Conservation (phyloP, 1,140 invertebrate species). For the Drosophila paulistorum region DNA sequence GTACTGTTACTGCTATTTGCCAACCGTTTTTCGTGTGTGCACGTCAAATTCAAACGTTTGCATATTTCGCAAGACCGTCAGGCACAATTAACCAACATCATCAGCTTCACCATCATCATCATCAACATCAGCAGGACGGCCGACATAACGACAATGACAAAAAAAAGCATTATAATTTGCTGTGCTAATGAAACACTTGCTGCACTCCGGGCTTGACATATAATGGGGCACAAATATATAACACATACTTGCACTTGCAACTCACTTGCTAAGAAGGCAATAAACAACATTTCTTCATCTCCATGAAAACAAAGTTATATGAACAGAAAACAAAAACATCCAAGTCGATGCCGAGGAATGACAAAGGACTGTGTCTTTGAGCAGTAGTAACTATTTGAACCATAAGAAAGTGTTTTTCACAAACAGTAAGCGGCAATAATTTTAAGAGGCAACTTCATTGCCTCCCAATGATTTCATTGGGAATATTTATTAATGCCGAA, state of each 20-base stretch:
- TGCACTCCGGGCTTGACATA: constrained; percentile 31
- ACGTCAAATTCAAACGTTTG: constrained; percentile 80
- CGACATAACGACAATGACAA: constrained; percentile 44
- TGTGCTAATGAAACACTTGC: constrained; percentile 63
- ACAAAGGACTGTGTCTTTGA: not conserved
- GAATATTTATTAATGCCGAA: no score
- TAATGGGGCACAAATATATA: constrained; percentile 48
- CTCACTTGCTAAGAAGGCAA: constrained; percentile 50
- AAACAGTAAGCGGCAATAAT: no score
- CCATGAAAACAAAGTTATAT: not conserved
- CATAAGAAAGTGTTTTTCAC: no score
- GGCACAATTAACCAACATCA: constrained; percentile 78
- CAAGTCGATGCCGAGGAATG: not conserved
- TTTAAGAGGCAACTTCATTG: no score
- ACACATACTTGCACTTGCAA: constrained; percentile 46
- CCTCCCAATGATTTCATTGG: no score
- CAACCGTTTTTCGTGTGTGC: constrained; percentile 78
- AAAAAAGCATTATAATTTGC: constrained; percentile 73
- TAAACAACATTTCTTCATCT: constrained; percentile 41
- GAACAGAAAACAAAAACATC: not conserved
- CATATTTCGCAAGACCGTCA: constrained; percentile 79
- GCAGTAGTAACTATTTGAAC: no score
- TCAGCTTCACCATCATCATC: constrained; percentile 61
- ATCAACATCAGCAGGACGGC: constrained; percentile 18
- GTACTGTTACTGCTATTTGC: constrained; percentile 63